phyloP scores from a whole-genome alignment of 1,140 invertebrate species.

The Schlechtendalia chinensis region DNA sequence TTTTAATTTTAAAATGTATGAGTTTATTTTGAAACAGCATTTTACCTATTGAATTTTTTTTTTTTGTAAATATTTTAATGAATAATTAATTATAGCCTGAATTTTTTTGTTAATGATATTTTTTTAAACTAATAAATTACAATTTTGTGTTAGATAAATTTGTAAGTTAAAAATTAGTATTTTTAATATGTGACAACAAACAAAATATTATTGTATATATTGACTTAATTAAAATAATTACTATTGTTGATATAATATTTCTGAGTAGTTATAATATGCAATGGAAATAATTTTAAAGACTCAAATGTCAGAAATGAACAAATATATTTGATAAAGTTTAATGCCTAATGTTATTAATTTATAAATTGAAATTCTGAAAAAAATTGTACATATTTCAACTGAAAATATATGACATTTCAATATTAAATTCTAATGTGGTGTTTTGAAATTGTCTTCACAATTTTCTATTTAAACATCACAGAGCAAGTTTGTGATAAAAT shows the following conservation, averaged over 20 bases:
- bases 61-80: conserved; percentile 21
- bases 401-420: neutral
- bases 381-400: neutral
- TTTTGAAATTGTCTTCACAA: neutral
- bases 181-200: conserved; percentile 21
- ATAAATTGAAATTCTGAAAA: too few relatives aligned
- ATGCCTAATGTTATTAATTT: neutral
- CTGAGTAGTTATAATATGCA: neutral
- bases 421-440: neutral
- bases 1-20: conserved; percentile 20
- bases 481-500: too few relatives aligned
- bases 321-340: conserved; percentile 3
- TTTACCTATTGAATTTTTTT: neutral
- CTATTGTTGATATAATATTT: conserved; percentile 12
- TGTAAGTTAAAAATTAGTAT: conserved; percentile 38
- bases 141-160: conserved; percentile 10
- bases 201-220: conserved; percentile 18
- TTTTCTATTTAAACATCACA: too few relatives aligned
- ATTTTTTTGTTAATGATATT: conserved; percentile 6
- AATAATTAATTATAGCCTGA: neutral
- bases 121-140: conserved; percentile 31
- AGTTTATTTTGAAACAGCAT: conserved; percentile 13
- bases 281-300: too few relatives aligned
- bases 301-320: neutral
- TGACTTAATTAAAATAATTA: conserved; percentile 5